These are phyloP conservation scores for Tenthredo notha DNA, from an alignment of 2,888 invertebrate species.

Conservation along the genomic window DNA sequence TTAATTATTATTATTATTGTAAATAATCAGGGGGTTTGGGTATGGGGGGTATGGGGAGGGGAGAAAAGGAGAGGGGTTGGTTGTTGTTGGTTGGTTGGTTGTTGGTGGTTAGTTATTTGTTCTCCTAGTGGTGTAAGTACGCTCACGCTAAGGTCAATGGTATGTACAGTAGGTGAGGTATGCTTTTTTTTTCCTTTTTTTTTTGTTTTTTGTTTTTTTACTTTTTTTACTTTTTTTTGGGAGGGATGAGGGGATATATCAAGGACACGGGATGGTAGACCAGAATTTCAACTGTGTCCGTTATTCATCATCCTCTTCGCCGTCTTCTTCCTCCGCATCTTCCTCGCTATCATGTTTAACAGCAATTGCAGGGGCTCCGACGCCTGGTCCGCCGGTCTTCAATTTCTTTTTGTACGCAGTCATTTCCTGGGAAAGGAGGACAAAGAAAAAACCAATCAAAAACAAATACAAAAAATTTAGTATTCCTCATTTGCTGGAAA, in stretches of 20 bases:
- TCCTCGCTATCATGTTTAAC: constrained; percentile 83
- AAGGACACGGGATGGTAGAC: constrained; percentile 78
- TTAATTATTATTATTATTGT: constrained; percentile 63
- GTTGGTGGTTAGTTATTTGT: constrained; percentile 76
- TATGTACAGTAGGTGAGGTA: constrained; percentile 79
- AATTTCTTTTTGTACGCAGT: constrained; percentile 90
- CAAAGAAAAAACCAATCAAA: neutral
- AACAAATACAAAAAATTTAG: neutral
- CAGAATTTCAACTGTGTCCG: constrained; percentile 76
- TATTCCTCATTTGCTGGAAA: neutral
- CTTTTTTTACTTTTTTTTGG: constrained; percentile 27
- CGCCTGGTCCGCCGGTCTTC: constrained; percentile 76
- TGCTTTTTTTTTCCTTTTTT: constrained; percentile 67
- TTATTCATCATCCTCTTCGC: constrained; percentile 81
- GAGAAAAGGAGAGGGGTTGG: neutral
- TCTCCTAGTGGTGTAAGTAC: constrained; percentile 77
- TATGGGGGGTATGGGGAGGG: constrained; percentile 39
- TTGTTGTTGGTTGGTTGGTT: neutral
- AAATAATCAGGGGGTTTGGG: constrained; percentile 70
- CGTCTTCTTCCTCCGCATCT: constrained; percentile 85
- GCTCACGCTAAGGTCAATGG: constrained; percentile 79
- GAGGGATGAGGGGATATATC: constrained; percentile 58
- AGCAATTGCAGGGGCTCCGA: constrained; percentile 79
- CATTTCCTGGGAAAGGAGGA: constrained; percentile 85
- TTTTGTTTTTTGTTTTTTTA: constrained; percentile 12